phyloP scores from a whole-genome alignment of 2,797 vertebrate genomes.

The Streptopelia turtur region DNA sequence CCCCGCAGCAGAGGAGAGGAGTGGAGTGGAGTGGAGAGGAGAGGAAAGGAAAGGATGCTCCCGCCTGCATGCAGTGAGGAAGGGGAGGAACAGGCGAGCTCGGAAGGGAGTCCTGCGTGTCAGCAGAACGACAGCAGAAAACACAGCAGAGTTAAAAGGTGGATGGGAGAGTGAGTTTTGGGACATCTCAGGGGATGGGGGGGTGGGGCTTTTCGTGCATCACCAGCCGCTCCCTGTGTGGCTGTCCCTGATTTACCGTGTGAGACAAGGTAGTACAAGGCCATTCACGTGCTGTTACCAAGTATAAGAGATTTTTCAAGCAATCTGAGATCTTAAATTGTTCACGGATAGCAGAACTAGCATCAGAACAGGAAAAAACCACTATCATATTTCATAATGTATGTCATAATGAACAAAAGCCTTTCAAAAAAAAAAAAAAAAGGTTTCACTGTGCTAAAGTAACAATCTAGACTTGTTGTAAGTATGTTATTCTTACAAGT shows the following conservation, averaged over 20 bases:
- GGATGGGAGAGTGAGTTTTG: conserved; percentile 5
- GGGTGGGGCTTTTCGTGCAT: not conserved
- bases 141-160: conserved; percentile 46
- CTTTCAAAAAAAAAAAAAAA: conserved; percentile 68
- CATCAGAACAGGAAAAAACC: conserved; percentile 76
- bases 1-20: conserved; percentile 46
- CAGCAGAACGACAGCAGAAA: conserved; percentile 37
- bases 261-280: conserved; percentile 68
- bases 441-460: conserved; percentile 86
- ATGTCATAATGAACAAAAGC: conserved; percentile 82
- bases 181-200: rapidly evolving
- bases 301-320: conserved; percentile 77
- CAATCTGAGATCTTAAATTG: conserved; percentile 78
- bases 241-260: conserved; percentile 40
- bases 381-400: conserved; percentile 80
- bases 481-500: conserved; percentile 99
- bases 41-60: not conserved
- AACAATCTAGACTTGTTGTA: conserved; percentile 91
- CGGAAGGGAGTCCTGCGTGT: conserved; percentile 62
- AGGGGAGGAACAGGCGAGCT: conserved; percentile 53
- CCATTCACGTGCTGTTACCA: conserved; percentile 76
- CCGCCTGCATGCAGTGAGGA: conserved; percentile 62
- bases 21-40: not conserved
- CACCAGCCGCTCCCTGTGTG: conserved; percentile 43
- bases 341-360: conserved; percentile 79